Evolutionary conservation across 1,140 invertebrate species (phyloP).

Genomic region (Bombus turneri): DNA sequence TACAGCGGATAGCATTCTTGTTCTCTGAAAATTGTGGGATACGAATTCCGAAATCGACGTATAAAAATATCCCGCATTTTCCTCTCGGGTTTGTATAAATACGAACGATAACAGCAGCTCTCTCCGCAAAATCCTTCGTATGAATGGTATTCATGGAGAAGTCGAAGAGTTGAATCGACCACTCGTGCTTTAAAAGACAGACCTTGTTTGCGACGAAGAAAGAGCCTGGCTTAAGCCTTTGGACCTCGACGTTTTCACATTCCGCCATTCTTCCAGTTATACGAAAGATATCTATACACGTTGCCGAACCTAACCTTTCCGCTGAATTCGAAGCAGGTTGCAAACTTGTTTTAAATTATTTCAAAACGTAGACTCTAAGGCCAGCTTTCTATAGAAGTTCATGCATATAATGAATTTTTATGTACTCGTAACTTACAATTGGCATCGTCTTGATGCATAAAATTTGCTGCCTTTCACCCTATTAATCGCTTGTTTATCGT

Average conservation of each 20-base stretch:
- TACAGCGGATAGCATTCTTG: no score
- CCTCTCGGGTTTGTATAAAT: slow-evolving; percentile 1
- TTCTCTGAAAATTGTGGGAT: not conserved
- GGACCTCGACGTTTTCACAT: not conserved
- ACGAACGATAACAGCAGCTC: slow-evolving; percentile 8
- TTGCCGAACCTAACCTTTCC: not conserved
- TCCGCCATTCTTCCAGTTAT: not conserved
- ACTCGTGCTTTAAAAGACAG: not conserved
- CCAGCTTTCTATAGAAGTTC: not conserved
- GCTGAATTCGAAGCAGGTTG: not conserved
- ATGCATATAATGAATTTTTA: no score
- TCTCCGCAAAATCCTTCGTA: not conserved
- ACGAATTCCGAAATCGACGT: not conserved
- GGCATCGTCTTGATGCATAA: no score
- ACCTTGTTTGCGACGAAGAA: not conserved
- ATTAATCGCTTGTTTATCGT: no score
- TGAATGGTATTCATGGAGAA: slow-evolving; percentile 6
- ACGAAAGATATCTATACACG: not conserved
- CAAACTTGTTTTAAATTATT: not conserved
- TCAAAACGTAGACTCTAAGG: not conserved
- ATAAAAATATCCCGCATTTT: not conserved
- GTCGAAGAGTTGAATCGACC: slow-evolving; percentile 8
- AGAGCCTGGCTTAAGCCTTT: not conserved
- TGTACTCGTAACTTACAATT: no score
- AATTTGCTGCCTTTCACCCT: no score